Evolutionary conservation across 2,797 vertebrate genomes (phyloP), one percentile per base, ranked within the genome.

Genomic region (Dendrocincla tyrannina): DNA sequence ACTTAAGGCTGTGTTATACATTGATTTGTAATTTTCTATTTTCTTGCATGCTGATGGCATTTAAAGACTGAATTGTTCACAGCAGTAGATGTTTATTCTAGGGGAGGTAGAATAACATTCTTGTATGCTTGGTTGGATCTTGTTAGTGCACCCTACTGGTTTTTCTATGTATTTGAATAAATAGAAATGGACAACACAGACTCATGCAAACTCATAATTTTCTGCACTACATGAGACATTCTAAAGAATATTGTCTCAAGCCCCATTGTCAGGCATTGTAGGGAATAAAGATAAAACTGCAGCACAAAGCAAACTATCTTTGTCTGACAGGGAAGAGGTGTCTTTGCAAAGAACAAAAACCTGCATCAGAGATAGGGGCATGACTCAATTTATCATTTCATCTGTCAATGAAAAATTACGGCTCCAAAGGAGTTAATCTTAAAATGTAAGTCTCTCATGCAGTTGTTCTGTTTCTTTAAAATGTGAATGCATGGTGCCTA

Each of bases 11-110:
- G 67, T 84, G 44, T 41, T 84, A 19, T 69, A 59, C 35, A 10
- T 11, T 62, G 72, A 58, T 39, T 66, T 42, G 55, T 85, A 90
- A 94, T 96, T 94, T 95, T 87, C 83, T 32, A 1, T 93, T 95
- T 90, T 95, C 85, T 89, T 85, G 37, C 78, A 79, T 76, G 86
- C 90, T 95, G 92, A 62, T 89, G 66, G 73, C 62, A 73, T 94
- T 95, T 90, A 89, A 90, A 94, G 70, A 46, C 69, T 41, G 63
- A 93, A 89, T 90, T 89, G 70, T 87, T 95, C 86, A 55, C 90
- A 92, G 92, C 78, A 84, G 91, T 89, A 49, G 55, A 27, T 91
- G 70, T 52, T 89, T 56, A n/a, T 95, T 92, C 52, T 84, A 47
- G 49, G 59, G 83, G 55, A 91, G 41, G 37, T 52, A 70, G 73